Conservation (phyloP, 2,888 invertebrate species). For the Laspeyria flexula region DNA sequence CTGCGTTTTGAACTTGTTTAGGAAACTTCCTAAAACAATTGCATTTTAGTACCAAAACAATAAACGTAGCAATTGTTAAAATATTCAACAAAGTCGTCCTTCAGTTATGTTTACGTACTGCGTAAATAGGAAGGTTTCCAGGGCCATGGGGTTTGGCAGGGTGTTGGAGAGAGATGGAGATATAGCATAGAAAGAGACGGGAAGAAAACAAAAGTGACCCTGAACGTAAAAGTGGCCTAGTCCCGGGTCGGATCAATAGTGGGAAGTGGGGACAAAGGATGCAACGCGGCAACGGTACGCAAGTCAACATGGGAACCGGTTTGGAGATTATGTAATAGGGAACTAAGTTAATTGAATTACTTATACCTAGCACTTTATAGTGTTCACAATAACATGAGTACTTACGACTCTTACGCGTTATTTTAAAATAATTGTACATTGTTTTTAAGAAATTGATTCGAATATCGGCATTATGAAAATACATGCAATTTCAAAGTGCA, state of each 20-base stretch:
- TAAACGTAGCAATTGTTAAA: slow-evolving; percentile 3
- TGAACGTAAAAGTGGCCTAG: slow-evolving; percentile 64
- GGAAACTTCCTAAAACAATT: background rate
- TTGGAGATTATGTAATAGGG: slow-evolving; percentile 11
- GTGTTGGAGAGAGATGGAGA: slow-evolving; percentile 46
- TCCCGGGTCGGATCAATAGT: slow-evolving; percentile 62
- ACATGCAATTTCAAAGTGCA: no score
- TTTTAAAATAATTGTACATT: no score
- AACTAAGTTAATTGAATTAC: background rate
- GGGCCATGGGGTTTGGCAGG: slow-evolving; percentile 53
- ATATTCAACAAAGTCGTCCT: slow-evolving; percentile 4
- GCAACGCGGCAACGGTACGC: slow-evolving; percentile 28
- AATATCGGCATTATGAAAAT: no score
- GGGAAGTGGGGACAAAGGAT: slow-evolving; percentile 31
- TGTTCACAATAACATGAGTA: no score
- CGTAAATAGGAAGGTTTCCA: slow-evolving; percentile 36
- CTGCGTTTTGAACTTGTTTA: background rate
- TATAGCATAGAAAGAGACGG: slow-evolving; percentile 48
- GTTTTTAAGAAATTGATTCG: no score
- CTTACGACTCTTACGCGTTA: no score
- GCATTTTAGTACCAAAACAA: slow-evolving; percentile 1
- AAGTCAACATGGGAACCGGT: slow-evolving; percentile 20
- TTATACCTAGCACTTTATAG: background rate
- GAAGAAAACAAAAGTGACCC: slow-evolving; percentile 67
- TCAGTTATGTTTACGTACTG: slow-evolving; percentile 6